Base-by-base conservation (phyloP, 2,797 vertebrate genomes). In the Clarias pachynema region DNA sequence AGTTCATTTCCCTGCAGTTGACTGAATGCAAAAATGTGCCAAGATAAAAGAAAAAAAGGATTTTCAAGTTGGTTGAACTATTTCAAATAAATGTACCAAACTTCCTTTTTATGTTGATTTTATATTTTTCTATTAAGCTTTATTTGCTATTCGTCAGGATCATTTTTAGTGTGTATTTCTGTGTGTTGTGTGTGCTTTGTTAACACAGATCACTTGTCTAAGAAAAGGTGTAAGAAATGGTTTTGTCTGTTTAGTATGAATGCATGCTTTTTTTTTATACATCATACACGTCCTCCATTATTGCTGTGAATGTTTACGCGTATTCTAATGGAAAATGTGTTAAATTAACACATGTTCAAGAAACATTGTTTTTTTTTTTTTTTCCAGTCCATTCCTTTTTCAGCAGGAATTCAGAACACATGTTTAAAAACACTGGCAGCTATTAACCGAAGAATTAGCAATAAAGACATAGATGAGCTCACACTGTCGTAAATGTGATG, bases 401-500 rank as follows among this genome's bases (percentile, higher is more conserved):
- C 62, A 81, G 91, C 89, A 85, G 92, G 91, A 91, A 91, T 93
- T 90, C 91, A 92, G 93, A 92, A 89, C 26, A 29, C 18, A 24
- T 26, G 0, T 9, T 44, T 16, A 78, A 60, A 79, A 59, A 75
- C 18, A 78, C 1, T 34, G 60, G n/a, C 14, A 29, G 18, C n/a
- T 4, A 31, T 66, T 49, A 53, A 81, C 18, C 26, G 31, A 66
- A 66, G 16, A 68, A 53, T 31, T 53, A 68, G 79, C 44, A 53
- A 66, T 66, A 53, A 49, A 53, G 72, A 81, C 63, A 73, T 6
- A 37, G 80, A 40, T 79, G 26, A 81, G 79, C 29, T 78, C 80
- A 72, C n/a, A 15, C 10, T 53, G 79, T 66, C 24, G 40, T 79
- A 37, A 84, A 69, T 75, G 56, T 68, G 84, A 83, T 22, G 31